Percentiles rank a stretch among this genome's conserved stretches.
phyloP scores from a whole-genome alignment of 2,113 vertebrate species.

The Kryptolebias marmoratus region DNA sequence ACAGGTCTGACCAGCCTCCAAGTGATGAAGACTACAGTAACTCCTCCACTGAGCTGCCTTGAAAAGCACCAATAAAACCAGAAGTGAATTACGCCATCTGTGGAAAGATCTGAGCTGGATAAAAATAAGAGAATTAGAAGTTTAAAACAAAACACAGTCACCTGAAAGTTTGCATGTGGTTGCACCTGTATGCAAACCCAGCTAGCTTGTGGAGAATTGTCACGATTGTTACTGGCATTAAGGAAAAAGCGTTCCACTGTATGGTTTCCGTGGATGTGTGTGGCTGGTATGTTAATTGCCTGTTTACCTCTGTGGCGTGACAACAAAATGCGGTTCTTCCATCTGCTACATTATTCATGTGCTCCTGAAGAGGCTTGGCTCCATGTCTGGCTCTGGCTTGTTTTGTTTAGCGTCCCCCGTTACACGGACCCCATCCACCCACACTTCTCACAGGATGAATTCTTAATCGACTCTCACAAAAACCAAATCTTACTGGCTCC shows the following conservation, averaged over 20 bases:
- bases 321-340: conserved; percentile 59
- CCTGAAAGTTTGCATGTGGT: conserved; percentile 36
- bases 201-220: conserved; percentile 25
- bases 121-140: conserved; percentile 70
- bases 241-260: conserved; percentile 19
- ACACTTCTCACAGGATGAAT: conserved; percentile 55
- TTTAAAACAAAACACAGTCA: conserved; percentile 68
- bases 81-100: conserved; percentile 61
- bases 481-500: conserved; percentile 38
- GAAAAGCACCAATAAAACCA: conserved; percentile 64
- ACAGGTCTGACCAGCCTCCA: background rate
- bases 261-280: conserved; percentile 7
- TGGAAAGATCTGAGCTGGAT: conserved; percentile 60
- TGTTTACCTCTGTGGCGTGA: conserved; percentile 57
- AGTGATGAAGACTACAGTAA: conserved; percentile 42
- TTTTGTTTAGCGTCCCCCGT: conserved; percentile 63
- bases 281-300: conserved; percentile 58
- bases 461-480: conserved; percentile 56
- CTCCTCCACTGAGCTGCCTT: conserved; percentile 46
- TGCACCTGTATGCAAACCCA: conserved; percentile 15
- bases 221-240: conserved; percentile 19
- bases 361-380: conserved; percentile 46
- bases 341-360: conserved; percentile 71
- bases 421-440: conserved; percentile 41
- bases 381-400: conserved; percentile 60